Evolutionary conservation across 2,888 invertebrate genomes (phyloP).

Genomic region (Brenthis ino): DNA sequence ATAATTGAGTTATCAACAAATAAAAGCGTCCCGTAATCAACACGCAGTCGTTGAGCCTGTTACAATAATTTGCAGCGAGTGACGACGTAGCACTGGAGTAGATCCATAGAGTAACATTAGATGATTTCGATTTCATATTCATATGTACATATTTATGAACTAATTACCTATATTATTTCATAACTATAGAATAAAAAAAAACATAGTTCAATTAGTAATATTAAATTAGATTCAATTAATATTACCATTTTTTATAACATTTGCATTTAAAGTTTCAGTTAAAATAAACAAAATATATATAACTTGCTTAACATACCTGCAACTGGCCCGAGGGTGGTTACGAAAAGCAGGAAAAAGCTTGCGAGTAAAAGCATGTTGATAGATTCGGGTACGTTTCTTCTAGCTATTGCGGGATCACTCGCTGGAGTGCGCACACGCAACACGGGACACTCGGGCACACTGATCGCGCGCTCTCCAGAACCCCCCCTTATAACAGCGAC

Average conservation of each 20-base stretch:
- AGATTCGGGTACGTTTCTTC: slow-evolving; percentile 51
- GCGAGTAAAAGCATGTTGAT: slow-evolving; percentile 77
- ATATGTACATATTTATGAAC: too few relatives aligned
- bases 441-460: slow-evolving; percentile 80
- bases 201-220: too few relatives aligned
- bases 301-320: slow-evolving; percentile 72
- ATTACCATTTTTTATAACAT: too few relatives aligned
- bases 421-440: slow-evolving; percentile 70
- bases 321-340: slow-evolving; percentile 76
- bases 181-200: too few relatives aligned
- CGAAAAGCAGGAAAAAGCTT: slow-evolving; percentile 79
- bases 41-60: slow-evolving; percentile 23
- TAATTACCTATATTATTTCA: too few relatives aligned
- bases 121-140: too few relatives aligned
- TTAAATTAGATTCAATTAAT: too few relatives aligned
- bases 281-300: background rate
- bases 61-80: slow-evolving; percentile 27
- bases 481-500: slow-evolving; percentile 79
- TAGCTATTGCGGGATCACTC: slow-evolving; percentile 54
- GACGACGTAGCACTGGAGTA: slow-evolving; percentile 5
- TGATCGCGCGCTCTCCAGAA: slow-evolving; percentile 78
- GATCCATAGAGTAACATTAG: too few relatives aligned
- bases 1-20: slow-evolving; percentile 8
- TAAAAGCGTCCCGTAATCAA: slow-evolving; percentile 28
- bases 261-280: too few relatives aligned